These are phyloP conservation scores for Cheilosia variabilis DNA, from an alignment of 2,888 invertebrate genomes.

Conservation along the genomic window DNA sequence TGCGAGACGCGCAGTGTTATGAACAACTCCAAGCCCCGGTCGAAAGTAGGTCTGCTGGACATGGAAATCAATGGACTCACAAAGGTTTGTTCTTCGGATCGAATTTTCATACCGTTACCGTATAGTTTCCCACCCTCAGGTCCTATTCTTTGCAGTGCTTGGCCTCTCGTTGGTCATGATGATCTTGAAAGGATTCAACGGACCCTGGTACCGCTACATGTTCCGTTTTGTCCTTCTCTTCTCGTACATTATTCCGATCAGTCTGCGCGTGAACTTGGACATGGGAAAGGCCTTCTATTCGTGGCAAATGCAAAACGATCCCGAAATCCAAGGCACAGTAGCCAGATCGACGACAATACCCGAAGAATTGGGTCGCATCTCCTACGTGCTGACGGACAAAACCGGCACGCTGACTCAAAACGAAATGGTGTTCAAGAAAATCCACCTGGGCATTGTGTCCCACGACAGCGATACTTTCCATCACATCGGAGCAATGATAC, in stretches of 20 bases:
- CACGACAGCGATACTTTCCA: conserved; percentile 89
- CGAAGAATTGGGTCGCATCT: conserved; percentile 98
- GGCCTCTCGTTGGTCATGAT: conserved; percentile 97
- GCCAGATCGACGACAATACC: conserved; percentile 99
- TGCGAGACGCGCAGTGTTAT: conserved; percentile 98
- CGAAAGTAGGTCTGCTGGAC: conserved; percentile 98
- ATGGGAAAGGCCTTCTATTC: conserved; percentile 99
- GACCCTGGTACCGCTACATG: conserved; percentile 98
- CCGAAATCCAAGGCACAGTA: conserved; percentile 96
- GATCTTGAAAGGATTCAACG: conserved; percentile 97
- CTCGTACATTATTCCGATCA: conserved; percentile 99
- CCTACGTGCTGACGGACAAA: conserved; percentile 98
- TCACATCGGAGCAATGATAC: conserved; percentile 82
- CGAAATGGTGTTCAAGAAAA: conserved; percentile 98
- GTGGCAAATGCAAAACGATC: conserved; percentile 97
- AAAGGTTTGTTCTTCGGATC: conserved; percentile 85
- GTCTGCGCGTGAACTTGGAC: conserved; percentile 98
- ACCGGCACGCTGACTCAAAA: conserved; percentile 99
- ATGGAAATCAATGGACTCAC: conserved; percentile 98
- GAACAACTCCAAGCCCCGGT: conserved; percentile 98
- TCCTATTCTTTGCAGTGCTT: conserved; percentile 95
- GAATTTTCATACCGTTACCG: neutral
- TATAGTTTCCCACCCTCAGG: conserved; percentile 80
- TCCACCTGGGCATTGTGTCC: conserved; percentile 96
- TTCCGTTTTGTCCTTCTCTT: conserved; percentile 98